Conservation (phyloP, 2,797 vertebrate species). For the Clarias laeviceps region DNA sequence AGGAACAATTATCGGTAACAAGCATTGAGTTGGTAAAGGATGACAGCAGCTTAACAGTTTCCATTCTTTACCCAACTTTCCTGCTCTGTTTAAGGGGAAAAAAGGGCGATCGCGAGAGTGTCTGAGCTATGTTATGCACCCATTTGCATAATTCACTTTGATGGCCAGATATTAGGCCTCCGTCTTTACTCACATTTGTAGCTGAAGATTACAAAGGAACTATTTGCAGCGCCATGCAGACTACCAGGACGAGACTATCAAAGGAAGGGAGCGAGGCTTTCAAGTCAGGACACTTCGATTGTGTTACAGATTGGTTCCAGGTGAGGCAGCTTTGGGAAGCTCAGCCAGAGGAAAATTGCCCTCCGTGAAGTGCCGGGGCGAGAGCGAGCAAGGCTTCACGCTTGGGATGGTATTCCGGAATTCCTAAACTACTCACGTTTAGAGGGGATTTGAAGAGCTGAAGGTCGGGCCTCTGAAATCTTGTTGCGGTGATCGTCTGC, state of each 20-base stretch:
- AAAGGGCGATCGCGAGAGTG: conserved; percentile 52
- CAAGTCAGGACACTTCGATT: conserved; percentile 82
- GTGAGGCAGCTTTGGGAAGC: conserved; percentile 82
- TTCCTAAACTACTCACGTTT: conserved; percentile 80
- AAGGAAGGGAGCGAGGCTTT: conserved; percentile 80
- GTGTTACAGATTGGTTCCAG: conserved; percentile 88
- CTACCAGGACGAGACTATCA: conserved; percentile 81
- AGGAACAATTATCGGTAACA: conserved; percentile 32
- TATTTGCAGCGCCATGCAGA: conserved; percentile 72
- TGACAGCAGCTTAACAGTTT: conserved; percentile 63
- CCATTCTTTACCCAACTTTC: conserved; percentile 63
- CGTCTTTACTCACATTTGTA: conserved; percentile 71
- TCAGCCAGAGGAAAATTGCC: conserved; percentile 82
- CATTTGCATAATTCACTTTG: conserved; percentile 79
- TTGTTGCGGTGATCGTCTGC: conserved; percentile 81
- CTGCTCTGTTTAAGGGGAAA: conserved; percentile 46
- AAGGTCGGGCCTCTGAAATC: conserved; percentile 77
- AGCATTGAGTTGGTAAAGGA: conserved; percentile 49
- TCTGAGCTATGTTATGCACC: conserved; percentile 77
- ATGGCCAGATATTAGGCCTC: conserved; percentile 74
- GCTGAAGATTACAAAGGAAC: conserved; percentile 73
- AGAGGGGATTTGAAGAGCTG: conserved; percentile 80
- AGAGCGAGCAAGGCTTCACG: conserved; percentile 78
- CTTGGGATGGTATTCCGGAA: conserved; percentile 81
- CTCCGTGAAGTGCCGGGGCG: conserved; percentile 70